Percentiles rank a stretch among this genome's conserved stretches.
phyloP scores from a whole-genome alignment of 1,140 invertebrate genomes.

The Orchesella cincta region DNA sequence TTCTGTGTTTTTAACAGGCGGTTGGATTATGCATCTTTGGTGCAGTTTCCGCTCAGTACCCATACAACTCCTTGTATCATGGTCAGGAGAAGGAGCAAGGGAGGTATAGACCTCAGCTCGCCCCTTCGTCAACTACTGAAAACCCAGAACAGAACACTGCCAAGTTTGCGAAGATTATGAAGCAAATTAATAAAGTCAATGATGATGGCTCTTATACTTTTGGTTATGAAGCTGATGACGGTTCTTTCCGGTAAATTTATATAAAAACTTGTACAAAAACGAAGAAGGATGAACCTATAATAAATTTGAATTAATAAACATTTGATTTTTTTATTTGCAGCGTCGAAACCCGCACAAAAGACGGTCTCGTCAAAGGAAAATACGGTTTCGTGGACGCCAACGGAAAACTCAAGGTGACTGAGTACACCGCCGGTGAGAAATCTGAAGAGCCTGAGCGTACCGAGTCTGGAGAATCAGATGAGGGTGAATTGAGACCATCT shows the following conservation, averaged over 20 bases:
- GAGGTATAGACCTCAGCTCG: not conserved
- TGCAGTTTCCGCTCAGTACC: conserved; percentile 11
- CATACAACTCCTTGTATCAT: conserved; percentile 1
- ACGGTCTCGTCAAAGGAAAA: conserved; percentile 80
- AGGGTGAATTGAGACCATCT: not conserved
- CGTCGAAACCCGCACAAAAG: conserved; percentile 76
- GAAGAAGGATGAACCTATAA: too few species aligned
- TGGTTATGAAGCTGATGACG: conserved; percentile 79
- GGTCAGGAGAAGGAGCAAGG: conserved; percentile 1
- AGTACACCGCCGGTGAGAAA: conserved; percentile 63
- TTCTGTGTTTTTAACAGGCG: not conserved
- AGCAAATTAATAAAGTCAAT: conserved; percentile 77
- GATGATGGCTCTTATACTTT: conserved; percentile 82
- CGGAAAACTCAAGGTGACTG: conserved; percentile 79
- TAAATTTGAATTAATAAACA: too few species aligned
- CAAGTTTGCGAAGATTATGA: conserved; percentile 64
- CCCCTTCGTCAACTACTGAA: not conserved
- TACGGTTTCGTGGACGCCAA: conserved; percentile 80
- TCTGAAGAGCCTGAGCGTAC: conserved; percentile 26
- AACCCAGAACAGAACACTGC: not conserved
- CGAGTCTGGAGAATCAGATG: not conserved
- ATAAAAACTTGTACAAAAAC: too few species aligned
- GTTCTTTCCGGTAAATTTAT: conserved; percentile 52
- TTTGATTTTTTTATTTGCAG: conserved; percentile 58
- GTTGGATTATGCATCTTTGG: conserved; percentile 1